Percentiles rank a stretch among this genome's conserved stretches.
These are phyloP conservation scores for Sebastes elongatus DNA, from an alignment of 2,797 vertebrate species.

Conservation along the genomic window DNA sequence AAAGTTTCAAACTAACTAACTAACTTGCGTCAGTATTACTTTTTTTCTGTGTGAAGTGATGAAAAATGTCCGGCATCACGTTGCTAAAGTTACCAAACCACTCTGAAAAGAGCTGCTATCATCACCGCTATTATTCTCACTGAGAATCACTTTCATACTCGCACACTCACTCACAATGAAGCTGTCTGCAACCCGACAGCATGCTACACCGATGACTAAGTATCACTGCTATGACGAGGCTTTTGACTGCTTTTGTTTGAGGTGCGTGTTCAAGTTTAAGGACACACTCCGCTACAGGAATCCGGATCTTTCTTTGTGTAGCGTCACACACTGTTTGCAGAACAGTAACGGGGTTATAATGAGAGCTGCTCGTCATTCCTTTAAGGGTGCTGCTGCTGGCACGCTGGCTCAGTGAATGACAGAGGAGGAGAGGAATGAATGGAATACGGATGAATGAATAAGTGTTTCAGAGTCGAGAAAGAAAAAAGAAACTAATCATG, in stretches of 20 bases:
- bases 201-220: no score
- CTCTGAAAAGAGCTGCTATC: neutral
- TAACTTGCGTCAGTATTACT: no score
- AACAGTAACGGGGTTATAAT: constrained; percentile 8
- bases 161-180: no score
- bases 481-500: neutral
- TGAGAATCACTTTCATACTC: no score
- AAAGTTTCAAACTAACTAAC: neutral
- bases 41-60: no score
- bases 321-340: neutral
- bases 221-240: neutral
- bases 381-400: neutral
- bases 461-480: neutral
- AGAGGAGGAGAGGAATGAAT: constrained; percentile 4
- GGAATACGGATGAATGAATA: constrained; percentile 1
- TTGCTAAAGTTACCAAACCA: neutral
- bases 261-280: neutral
- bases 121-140: neutral
- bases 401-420: neutral
- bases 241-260: constrained; percentile 14
- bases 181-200: no score
- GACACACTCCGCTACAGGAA: neutral
- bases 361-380: constrained; percentile 14
- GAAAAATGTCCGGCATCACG: neutral
- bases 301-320: constrained; percentile 9